A percentile compares a stretch with the other conserved stretches of the same genome.
Conservation (phyloP, 2,113 vertebrate genomes). For the Hippocampus abdominalis region DNA sequence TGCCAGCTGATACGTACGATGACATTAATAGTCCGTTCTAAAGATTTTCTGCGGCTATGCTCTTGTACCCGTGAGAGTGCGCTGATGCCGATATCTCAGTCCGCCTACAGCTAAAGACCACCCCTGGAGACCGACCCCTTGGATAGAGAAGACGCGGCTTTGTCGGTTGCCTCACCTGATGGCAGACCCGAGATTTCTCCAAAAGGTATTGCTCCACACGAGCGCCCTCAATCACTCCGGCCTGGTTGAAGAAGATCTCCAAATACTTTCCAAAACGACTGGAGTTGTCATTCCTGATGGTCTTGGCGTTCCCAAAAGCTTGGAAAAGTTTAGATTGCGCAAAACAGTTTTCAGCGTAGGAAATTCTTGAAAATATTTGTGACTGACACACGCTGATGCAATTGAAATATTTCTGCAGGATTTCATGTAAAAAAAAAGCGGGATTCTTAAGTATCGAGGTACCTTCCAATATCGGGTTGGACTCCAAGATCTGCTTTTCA, state of each 20-base stretch:
- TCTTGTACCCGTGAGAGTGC: neutral
- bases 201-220: constrained; percentile 71
- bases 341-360: constrained; percentile 34
- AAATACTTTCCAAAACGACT: constrained; percentile 73
- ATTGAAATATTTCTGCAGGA: too few species aligned
- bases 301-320: constrained; percentile 71
- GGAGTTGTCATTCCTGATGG: constrained; percentile 68
- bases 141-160: constrained; percentile 2
- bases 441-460: neutral
- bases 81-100: neutral
- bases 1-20: too few species aligned
- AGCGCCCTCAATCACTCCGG: constrained; percentile 68
- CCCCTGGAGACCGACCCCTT: too few species aligned
- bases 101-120: constrained; percentile 1
- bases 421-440: neutral
- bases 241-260: constrained; percentile 70
- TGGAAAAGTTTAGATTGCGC: constrained; percentile 66
- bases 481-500: constrained; percentile 95
- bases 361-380: neutral
- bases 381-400: constrained; percentile 69
- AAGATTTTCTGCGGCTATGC: neutral
- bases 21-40: neutral
- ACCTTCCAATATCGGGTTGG: constrained; percentile 97
- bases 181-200: constrained; percentile 69
- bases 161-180: constrained; percentile 53